Percentiles rank a stretch among this genome's conserved stretches.
These are phyloP conservation scores for Baryphthengus martii DNA, from an alignment of 2,113 vertebrate genomes.

Conservation along the genomic window DNA sequence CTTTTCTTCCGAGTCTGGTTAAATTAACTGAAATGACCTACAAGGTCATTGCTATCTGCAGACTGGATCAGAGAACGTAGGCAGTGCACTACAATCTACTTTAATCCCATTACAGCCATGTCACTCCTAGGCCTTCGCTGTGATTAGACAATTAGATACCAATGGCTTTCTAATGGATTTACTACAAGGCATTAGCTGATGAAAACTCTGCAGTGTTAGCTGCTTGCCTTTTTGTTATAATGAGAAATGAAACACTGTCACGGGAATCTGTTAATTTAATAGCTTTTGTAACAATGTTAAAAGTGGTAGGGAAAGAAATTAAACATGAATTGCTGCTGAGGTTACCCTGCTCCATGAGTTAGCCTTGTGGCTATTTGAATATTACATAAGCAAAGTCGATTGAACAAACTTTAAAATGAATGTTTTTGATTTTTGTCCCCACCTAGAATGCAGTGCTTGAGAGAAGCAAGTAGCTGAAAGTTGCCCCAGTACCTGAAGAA, in stretches of 20 bases:
- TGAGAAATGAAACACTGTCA: constrained; percentile 34
- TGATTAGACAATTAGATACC: constrained; percentile 76
- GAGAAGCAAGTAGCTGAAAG: background rate
- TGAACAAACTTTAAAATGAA: background rate
- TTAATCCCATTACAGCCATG: constrained; percentile 71
- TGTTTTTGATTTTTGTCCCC: background rate
- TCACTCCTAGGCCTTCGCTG: constrained; percentile 57
- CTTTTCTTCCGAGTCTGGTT: background rate
- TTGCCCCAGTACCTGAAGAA: background rate
- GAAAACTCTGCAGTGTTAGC: constrained; percentile 57
- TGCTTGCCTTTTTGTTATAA: constrained; percentile 14
- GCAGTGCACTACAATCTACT: constrained; percentile 41
- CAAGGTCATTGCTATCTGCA: constrained; percentile 45
- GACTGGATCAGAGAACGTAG: constrained; percentile 12
- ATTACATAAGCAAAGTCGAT: background rate
- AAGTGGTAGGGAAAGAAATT: constrained; percentile 24
- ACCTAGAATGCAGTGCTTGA: background rate
- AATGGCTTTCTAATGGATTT: constrained; percentile 74
- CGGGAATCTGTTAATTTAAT: constrained; percentile 59
- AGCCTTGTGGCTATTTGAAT: background rate
- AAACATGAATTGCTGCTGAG: constrained; percentile 7
- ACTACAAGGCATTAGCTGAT: constrained; percentile 68
- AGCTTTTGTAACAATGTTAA: constrained; percentile 27
- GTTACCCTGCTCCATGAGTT: background rate
- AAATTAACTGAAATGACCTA: constrained; percentile 49